Percentiles rank a stretch among this genome's conserved stretches.
Conservation (phyloP, 2,888 invertebrate genomes). For the Stenurella melanura region DNA sequence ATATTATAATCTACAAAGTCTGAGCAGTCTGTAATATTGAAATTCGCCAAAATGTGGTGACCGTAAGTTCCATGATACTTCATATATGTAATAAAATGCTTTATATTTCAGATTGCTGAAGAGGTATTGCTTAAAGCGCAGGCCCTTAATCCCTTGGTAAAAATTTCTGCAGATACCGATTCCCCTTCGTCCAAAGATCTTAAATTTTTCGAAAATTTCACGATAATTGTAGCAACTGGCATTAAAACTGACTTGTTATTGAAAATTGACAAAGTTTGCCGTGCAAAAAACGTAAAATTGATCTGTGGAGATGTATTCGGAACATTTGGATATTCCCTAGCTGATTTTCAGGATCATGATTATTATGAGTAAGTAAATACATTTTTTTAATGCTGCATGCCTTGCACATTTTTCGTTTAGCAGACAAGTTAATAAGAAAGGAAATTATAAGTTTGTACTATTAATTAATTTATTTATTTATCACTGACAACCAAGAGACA, state of each 20-base stretch:
- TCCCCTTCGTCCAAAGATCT: constrained; percentile 81
- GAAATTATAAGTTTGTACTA: too few species aligned
- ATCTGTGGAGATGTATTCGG: constrained; percentile 96
- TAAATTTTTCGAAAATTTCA: constrained; percentile 84
- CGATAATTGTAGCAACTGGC: constrained; percentile 89
- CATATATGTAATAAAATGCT: neutral
- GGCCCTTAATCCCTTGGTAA: constrained; percentile 95
- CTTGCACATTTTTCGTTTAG: neutral
- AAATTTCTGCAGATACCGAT: constrained; percentile 82
- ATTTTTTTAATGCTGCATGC: neutral
- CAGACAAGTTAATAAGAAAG: too few species aligned
- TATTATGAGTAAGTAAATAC: constrained; percentile 82
- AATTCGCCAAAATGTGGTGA: too few species aligned
- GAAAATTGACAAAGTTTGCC: constrained; percentile 85
- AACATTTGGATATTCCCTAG: constrained; percentile 92
- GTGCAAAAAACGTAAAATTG: constrained; percentile 85
- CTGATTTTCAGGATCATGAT: constrained; percentile 90
- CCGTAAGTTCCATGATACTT: neutral
- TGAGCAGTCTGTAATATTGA: too few species aligned
- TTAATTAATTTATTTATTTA: too few species aligned
- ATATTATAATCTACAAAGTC: too few species aligned
- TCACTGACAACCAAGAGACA: too few species aligned
- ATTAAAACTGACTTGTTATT: constrained; percentile 82
- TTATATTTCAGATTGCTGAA: constrained; percentile 82
- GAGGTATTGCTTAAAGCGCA: constrained; percentile 86